Evolutionary conservation across 2,888 invertebrate species (phyloP).

Genomic region (Thera britannica): DNA sequence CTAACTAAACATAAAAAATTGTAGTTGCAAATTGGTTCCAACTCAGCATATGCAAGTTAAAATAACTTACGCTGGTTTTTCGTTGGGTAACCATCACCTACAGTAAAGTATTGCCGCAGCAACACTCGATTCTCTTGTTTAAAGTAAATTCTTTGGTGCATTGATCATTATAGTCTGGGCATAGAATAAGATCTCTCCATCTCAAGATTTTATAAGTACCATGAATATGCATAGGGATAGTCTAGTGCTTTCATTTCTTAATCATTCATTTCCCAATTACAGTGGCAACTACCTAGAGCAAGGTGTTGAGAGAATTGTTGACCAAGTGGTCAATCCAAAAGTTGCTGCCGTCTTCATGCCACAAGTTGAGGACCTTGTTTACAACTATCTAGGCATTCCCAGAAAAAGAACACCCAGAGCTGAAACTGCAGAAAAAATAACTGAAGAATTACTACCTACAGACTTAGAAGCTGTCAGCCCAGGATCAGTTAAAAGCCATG

Average conservation of each 20-base stretch:
- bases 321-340: slow-evolving; percentile 98
- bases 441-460: slow-evolving; percentile 87
- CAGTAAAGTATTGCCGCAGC: too few species aligned
- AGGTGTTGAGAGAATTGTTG: slow-evolving; percentile 97
- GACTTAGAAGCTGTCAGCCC: slow-evolving; percentile 93
- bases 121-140: too few species aligned
- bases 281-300: slow-evolving; percentile 95
- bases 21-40: too few species aligned
- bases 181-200: too few species aligned
- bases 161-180: too few species aligned
- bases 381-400: slow-evolving; percentile 93
- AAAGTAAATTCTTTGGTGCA: too few species aligned
- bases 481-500: slow-evolving; percentile 88
- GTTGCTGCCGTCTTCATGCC: slow-evolving; percentile 94
- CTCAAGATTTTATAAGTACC: too few species aligned
- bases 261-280: slow-evolving; percentile 47
- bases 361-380: slow-evolving; percentile 95
- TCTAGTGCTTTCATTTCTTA: neutral
- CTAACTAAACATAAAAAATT: too few species aligned
- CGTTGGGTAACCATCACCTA: too few species aligned
- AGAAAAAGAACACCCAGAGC: slow-evolving; percentile 83
- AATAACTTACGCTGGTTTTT: too few species aligned
- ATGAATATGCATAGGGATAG: too few species aligned
- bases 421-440: slow-evolving; percentile 66
- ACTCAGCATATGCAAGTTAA: too few species aligned